Evolutionary conservation across 2,113 vertebrate species (phyloP).

Genomic region (Abramis brama): DNA sequence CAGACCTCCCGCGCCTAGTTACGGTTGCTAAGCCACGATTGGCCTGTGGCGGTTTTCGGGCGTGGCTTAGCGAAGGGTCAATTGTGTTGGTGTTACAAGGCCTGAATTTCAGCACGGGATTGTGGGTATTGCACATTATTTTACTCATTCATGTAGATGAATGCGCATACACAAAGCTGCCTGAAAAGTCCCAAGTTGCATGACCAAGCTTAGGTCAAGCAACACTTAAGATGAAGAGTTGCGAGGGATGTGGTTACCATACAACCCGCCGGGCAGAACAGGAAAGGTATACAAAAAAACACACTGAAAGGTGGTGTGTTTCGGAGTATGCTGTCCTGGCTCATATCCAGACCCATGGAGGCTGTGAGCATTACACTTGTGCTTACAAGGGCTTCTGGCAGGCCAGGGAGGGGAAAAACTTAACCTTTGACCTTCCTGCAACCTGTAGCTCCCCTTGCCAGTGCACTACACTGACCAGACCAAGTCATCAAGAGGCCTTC

Average conservation of each 20-base stretch:
- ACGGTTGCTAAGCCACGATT: too few species aligned
- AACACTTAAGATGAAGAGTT: background rate
- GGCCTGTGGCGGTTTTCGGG: too few species aligned
- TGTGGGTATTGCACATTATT: too few species aligned
- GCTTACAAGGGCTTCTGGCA: constrained; percentile 68
- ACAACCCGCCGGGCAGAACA: background rate
- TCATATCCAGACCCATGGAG: constrained; percentile 73
- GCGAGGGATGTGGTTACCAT: background rate
- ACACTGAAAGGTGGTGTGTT: constrained; percentile 68
- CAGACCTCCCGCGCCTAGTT: too few species aligned
- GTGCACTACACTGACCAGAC: background rate
- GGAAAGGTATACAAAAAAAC: background rate
- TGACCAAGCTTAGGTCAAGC: background rate
- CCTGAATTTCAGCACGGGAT: too few species aligned
- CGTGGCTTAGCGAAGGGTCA: too few species aligned
- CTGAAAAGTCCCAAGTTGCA: background rate
- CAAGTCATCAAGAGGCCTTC: constrained; percentile 12
- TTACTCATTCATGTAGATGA: too few species aligned
- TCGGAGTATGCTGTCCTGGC: constrained; percentile 77
- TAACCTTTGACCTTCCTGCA: constrained; percentile 11
- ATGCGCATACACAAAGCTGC: too few species aligned
- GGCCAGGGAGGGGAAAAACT: constrained; percentile 59
- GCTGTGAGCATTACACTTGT: constrained; percentile 61
- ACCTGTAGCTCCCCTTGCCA: background rate
- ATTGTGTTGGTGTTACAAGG: too few species aligned